phyloP scores from a whole-genome alignment of 2,797 vertebrate genomes.

The Hippocampus kuda region DNA sequence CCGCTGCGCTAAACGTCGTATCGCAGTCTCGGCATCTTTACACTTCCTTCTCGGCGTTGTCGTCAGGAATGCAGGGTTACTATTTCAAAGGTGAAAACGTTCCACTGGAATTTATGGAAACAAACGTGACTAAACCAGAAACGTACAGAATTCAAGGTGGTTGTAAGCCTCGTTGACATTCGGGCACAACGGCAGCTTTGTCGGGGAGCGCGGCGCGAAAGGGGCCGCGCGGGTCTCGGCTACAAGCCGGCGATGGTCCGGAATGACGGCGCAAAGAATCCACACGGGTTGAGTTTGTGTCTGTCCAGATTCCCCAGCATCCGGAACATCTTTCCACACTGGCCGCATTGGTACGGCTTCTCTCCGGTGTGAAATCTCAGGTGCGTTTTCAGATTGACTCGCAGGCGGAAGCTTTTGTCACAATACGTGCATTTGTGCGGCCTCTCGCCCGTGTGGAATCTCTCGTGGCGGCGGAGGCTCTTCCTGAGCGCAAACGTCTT shows the following conservation, averaged over 20 bases:
- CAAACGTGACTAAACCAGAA: not conserved
- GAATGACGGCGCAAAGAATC: slow-evolving; percentile 45
- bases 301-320: slow-evolving; percentile 60
- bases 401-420: slow-evolving; percentile 61
- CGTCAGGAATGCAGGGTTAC: not conserved
- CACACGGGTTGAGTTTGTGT: slow-evolving; percentile 47
- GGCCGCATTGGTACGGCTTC: slow-evolving; percentile 57
- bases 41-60: too few species aligned
- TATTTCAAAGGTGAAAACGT: not conserved
- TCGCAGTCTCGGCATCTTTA: too few species aligned
- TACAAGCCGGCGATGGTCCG: slow-evolving; percentile 50
- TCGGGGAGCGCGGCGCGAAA: too few species aligned
- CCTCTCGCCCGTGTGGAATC: slow-evolving; percentile 66
- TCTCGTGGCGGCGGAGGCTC: slow-evolving; percentile 57
- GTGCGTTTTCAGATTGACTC: slow-evolving; percentile 64
- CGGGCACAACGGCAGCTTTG: too few species aligned
- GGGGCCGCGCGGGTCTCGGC: not conserved
- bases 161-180: too few species aligned
- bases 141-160: not conserved
- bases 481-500: slow-evolving; percentile 63
- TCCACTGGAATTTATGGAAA: not conserved
- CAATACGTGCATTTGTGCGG: slow-evolving; percentile 60
- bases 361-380: slow-evolving; percentile 64
- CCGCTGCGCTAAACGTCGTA: too few species aligned
- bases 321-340: slow-evolving; percentile 60